Evolutionary conservation across 1,140 invertebrate species (phyloP), one percentile per base, ranked within the genome.

Genomic region (Drosophila baimaii): DNA sequence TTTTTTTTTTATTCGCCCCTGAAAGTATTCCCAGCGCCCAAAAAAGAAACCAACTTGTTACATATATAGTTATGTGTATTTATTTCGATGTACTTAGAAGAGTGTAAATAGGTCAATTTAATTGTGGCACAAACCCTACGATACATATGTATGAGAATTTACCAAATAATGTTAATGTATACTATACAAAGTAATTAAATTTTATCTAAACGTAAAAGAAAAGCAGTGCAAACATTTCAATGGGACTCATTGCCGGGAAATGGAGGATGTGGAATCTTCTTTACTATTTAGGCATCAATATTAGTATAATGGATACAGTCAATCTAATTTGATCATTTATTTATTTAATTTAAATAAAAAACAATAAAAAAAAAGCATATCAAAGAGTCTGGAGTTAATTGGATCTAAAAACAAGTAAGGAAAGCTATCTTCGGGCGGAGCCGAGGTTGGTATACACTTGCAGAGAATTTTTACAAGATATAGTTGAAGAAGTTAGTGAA

Each of bases 121-220:
- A 64, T 31, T 64, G 70, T 73, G 72, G 69, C 70, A 61, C 68
- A 47, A 73, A 75, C 58, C 33, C 46, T 69, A 69, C 65, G 65
- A 71, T 49, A 71, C 43, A 62, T 63, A 75, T 64, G 69, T 73
- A 73, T 51, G 69, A 75, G 72, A 75, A 75, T 75, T 75, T 75
- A 71, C 68, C 68, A 73, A 73, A 69, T 43, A 43, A 52, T 69
- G 65, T 65, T 69, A 52, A 43, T 69, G 65, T 73, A 19, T 61
- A 62, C 27, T 54, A 62, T 75, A 64, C 31, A 46, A 73, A 56
- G 56, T 58, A 47, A 69, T 69, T 65, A 69, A 65, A 69, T 69
- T 71, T 57, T 66, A 69, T 68, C 23, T 68, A 49, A 39, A 64
- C 17, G 43, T 68, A 33, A 64, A 49, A 10, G 29, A 33, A 21